Conservation (phyloP, 1,140 invertebrate species). For the Zaprionus nigranus region DNA sequence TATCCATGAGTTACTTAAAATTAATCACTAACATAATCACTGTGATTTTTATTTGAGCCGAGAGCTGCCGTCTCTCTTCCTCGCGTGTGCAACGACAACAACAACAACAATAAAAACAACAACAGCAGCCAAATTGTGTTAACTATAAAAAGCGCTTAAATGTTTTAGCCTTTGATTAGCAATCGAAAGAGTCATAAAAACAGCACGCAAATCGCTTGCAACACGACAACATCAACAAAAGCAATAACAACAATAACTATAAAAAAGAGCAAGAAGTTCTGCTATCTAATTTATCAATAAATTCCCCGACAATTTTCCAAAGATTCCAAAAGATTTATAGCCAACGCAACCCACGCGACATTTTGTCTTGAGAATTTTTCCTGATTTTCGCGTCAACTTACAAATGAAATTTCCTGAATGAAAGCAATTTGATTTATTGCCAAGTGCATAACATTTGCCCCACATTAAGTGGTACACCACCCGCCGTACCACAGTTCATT, state of each 20-base stretch:
- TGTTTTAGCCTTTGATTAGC: conserved; percentile 45
- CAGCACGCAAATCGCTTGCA: conserved; percentile 26
- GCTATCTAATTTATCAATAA: conserved; percentile 40
- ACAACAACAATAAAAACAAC: conserved; percentile 42
- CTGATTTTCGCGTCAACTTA: conserved; percentile 32
- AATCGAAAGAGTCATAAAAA: conserved; percentile 23
- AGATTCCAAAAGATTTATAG: conserved; percentile 65
- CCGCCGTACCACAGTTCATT: conserved; percentile 35
- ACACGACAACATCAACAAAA: conserved; percentile 14
- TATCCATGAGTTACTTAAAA: conserved; percentile 82
- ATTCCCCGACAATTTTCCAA: conserved; percentile 40
- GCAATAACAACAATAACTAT: conserved; percentile 22
- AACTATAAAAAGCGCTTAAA: conserved; percentile 52
- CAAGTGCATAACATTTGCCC: conserved; percentile 58
- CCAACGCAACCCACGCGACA: conserved; percentile 59
- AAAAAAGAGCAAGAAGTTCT: conserved; percentile 22
- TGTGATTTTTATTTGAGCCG: conserved; percentile 80
- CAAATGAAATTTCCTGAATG: conserved; percentile 39
- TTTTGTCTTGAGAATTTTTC: conserved; percentile 27
- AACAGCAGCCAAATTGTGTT: conserved; percentile 37
- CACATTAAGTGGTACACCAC: conserved; percentile 29
- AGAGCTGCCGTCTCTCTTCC: conserved; percentile 32
- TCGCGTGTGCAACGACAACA: conserved; percentile 61
- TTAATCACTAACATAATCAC: conserved; percentile 83
- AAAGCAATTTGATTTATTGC: conserved; percentile 57